Base-by-base conservation (phyloP, 2,113 vertebrate species). In the Mellivora capensis region DNA sequence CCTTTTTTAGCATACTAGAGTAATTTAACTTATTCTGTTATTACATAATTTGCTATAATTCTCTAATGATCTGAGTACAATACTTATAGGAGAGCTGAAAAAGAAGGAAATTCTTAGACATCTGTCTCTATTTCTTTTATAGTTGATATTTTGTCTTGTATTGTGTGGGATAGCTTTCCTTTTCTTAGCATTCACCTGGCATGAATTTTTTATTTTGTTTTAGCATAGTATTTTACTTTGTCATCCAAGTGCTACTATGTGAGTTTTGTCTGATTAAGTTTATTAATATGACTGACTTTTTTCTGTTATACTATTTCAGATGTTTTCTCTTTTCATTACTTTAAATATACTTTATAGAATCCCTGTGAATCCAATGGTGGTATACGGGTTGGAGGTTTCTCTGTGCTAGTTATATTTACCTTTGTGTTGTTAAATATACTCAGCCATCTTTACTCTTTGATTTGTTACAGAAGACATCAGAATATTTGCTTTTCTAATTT, bases 201-300 rank as follows among this genome's bases (percentile, higher is more conserved):
- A 64, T 34, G 47, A 52, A 9, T 85, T 88, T 84, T 37, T 2
- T 71, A 3, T 76, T 90, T 76, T 93, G 15, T 84, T 96, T 93
- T 64, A 88, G 21, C 39, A 54, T 61, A 93, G 12, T n/a, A 44
- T 71, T 96, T 97, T 77, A 67, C 49, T 94, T 97, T 87, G 31
- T 69, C 95, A 57, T 49, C 17, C 27, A 87, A 83, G 34, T 57
- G 57, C 15, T 76, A 37, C 64, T 20, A 13, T 37, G 23, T 34
- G 13, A 91, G 1, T 72, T 84, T 80, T 27, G 29, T 31, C n/a
- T 80, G 59, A 79, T 83, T 81, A 64, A 2, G 39, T 64, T 86
- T 84, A 42, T 90, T 74, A 37, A 54, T 74, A 82, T 34, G 27
- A 91, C 27, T 69, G 29, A 90, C 49, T 95, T 80, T 77, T 74